Conservation (phyloP, 2,888 invertebrate genomes). For the Pachycephus smyrnensis region DNA sequence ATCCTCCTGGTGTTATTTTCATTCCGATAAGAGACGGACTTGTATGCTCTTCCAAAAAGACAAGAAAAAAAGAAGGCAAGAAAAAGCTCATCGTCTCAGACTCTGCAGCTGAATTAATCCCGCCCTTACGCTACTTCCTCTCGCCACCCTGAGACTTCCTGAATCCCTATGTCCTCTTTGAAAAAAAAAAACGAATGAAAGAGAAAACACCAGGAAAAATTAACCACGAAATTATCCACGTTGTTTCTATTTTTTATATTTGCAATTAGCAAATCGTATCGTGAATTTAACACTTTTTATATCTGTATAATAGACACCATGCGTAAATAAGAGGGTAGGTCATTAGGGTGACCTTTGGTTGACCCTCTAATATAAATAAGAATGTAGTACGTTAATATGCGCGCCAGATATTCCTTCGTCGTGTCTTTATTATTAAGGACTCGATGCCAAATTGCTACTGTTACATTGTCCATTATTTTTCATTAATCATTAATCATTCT, state of each 20-base stretch:
- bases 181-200: neutral
- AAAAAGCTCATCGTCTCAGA: conserved; percentile 14
- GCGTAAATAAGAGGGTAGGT: conserved; percentile 16
- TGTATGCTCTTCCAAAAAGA: neutral
- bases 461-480: neutral
- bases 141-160: neutral
- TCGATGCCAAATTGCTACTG: neutral
- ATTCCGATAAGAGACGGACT: conserved; percentile 28
- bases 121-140: neutral
- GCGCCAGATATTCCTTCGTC: neutral
- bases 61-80: neutral
- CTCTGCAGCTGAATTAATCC: neutral
- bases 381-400: neutral
- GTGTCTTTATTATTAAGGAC: neutral
- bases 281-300: conserved; percentile 23
- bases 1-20: conserved; percentile 28
- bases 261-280: conserved; percentile 32
- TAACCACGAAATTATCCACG: conserved; percentile 28
- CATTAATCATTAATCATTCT: neutral
- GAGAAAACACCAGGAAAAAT: neutral
- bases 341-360: neutral
- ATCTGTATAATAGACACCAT: conserved; percentile 20
- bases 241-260: conserved; percentile 52
- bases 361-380: neutral
- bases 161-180: neutral